Evolutionary conservation across 2,113 vertebrate genomes (phyloP).

Genomic region (Thalassarche chlororhynchos): DNA sequence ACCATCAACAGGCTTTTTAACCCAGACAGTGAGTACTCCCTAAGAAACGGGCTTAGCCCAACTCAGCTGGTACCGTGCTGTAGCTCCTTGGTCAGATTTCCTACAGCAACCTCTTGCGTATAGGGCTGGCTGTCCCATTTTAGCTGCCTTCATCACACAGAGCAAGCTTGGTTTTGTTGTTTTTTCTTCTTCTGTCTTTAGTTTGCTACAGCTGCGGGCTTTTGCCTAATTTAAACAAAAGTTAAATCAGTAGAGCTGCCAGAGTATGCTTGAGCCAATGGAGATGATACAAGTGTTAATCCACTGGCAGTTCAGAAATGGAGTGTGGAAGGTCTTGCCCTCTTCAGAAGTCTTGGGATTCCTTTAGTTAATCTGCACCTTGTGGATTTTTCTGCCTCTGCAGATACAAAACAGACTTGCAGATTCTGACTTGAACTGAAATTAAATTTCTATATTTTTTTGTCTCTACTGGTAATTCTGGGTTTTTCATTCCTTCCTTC

Average conservation of each 20-base stretch:
- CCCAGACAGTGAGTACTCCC: slow-evolving; percentile 36
- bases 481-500: neutral
- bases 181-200: neutral
- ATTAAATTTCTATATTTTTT: neutral
- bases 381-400: neutral
- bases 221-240: slow-evolving; percentile 58
- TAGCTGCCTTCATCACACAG: slow-evolving; percentile 13
- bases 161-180: neutral
- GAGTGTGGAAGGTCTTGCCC: neutral
- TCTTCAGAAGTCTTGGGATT: slow-evolving; percentile 14
- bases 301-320: slow-evolving; percentile 28
- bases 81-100: slow-evolving; percentile 31
- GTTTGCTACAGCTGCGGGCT: slow-evolving; percentile 27
- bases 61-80: neutral
- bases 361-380: neutral
- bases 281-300: slow-evolving; percentile 19
- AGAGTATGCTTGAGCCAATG: neutral
- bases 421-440: slow-evolving; percentile 29
- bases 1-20: slow-evolving; percentile 11
- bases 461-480: neutral
- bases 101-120: slow-evolving; percentile 27
- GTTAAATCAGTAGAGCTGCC: slow-evolving; percentile 36
- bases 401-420: neutral
- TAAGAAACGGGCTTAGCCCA: slow-evolving; percentile 17
- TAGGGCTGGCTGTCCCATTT: neutral